These are phyloP conservation scores for Cololabis saira DNA, from an alignment of 2,113 vertebrate genomes.

Conservation along the genomic window DNA sequence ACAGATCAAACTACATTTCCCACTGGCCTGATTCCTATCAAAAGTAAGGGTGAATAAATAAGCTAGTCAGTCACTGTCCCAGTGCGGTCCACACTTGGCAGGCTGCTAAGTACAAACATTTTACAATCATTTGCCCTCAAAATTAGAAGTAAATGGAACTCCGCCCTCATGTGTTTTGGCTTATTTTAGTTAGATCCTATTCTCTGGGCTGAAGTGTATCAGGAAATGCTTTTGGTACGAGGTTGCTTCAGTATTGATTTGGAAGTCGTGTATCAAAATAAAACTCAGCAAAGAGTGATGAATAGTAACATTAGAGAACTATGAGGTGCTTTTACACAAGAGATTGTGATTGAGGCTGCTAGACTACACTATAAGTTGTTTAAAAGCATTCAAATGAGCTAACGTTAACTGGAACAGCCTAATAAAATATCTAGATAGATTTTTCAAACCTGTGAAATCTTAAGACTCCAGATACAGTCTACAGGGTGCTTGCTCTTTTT, in stretches of 20 bases:
- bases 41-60: conserved; percentile 45
- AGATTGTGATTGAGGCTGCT: neutral
- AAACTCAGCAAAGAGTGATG: neutral
- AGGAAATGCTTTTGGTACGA: conserved; percentile 24
- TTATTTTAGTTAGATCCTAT: conserved; percentile 30
- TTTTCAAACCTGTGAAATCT: neutral
- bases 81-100: conserved; percentile 58
- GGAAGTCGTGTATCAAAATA: neutral
- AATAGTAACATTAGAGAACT: conserved; percentile 1
- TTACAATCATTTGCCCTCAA: conserved; percentile 44
- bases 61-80: conserved; percentile 51
- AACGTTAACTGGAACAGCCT: neutral
- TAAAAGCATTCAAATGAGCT: neutral
- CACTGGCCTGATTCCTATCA: conserved; percentile 36
- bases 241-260: neutral
- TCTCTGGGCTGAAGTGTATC: conserved; percentile 23
- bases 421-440: neutral
- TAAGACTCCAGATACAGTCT: too few species aligned
- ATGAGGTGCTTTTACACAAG: neutral
- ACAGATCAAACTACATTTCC: conserved; percentile 12
- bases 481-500: too few species aligned
- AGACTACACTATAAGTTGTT: too few species aligned
- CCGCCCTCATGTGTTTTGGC: conserved; percentile 59
- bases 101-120: conserved; percentile 28
- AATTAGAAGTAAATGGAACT: conserved; percentile 62